phyloP scores from a whole-genome alignment of 2,888 invertebrate species.

The Ptychoptera contaminata region DNA sequence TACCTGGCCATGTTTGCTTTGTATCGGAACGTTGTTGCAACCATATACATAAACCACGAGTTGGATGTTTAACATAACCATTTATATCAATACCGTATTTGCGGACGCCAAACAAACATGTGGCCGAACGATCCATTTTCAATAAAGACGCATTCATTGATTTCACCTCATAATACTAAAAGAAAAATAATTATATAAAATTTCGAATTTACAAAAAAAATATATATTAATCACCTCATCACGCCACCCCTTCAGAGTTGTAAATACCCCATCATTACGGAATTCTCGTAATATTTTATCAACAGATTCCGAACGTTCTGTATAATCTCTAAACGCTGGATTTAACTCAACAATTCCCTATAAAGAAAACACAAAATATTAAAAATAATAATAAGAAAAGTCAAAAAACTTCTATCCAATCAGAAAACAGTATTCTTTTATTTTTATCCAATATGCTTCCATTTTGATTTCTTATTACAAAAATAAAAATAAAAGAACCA shows the following conservation, averaged over 20 bases:
- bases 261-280: slow-evolving; percentile 56
- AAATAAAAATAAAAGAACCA: too few species aligned
- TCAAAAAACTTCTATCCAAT: too few species aligned
- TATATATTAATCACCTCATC: slow-evolving; percentile 57
- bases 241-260: slow-evolving; percentile 80
- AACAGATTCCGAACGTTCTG: slow-evolving; percentile 60
- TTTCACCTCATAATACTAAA: slow-evolving; percentile 77
- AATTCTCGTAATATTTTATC: slow-evolving; percentile 65
- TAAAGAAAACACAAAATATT: slow-evolving; percentile 39
- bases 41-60: slow-evolving; percentile 80
- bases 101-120: slow-evolving; percentile 84
- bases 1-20: slow-evolving; percentile 90
- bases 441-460: too few species aligned
- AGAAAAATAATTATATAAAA: slow-evolving; percentile 10
- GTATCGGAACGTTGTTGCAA: slow-evolving; percentile 78
- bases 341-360: slow-evolving; percentile 65
- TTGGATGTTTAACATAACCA: slow-evolving; percentile 75
- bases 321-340: slow-evolving; percentile 74
- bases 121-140: slow-evolving; percentile 85
- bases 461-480: too few species aligned
- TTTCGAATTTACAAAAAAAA: neutral
- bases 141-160: slow-evolving; percentile 38
- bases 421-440: too few species aligned
- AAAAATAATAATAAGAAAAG: too few species aligned
- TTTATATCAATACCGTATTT: slow-evolving; percentile 92